A percentile compares a stretch with the other conserved stretches of the same genome.
These are phyloP conservation scores for Mus musculus DNA, from an alignment of 2,113 vertebrate species.

Conservation along the genomic window DNA sequence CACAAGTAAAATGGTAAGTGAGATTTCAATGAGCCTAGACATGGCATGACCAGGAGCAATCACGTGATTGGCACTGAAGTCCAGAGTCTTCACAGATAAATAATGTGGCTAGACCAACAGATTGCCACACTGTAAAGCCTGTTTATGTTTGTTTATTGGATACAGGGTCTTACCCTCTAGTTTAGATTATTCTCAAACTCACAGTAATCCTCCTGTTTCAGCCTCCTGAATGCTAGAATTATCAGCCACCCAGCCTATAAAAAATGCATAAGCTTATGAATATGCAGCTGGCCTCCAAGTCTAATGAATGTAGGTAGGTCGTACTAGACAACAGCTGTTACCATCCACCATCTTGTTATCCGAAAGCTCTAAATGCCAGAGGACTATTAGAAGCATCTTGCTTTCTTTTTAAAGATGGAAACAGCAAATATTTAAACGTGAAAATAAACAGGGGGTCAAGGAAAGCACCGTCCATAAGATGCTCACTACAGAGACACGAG, in stretches of 20 bases:
- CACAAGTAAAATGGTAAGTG: background rate
- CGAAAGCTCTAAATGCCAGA: background rate
- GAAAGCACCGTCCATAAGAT: too few species aligned
- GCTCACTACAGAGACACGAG: fast-evolving
- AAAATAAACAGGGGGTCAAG: slow-evolving; percentile 28
- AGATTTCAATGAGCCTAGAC: background rate
- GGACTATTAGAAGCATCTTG: background rate
- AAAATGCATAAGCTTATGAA: background rate
- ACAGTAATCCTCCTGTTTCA: background rate
- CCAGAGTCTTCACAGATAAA: background rate
- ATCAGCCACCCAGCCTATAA: background rate
- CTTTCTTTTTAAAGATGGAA: slow-evolving; percentile 29
- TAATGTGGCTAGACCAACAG: background rate
- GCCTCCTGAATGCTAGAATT: background rate
- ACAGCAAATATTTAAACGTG: slow-evolving; percentile 53
- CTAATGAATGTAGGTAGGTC: background rate
- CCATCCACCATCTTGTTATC: background rate
- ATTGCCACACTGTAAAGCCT: background rate
- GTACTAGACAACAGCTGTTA: background rate
- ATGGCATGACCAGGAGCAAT: background rate
- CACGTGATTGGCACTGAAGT: too few species aligned
- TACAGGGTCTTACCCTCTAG: background rate
- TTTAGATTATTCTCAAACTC: background rate
- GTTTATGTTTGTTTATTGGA: background rate
- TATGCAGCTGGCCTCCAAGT: background rate